phyloP scores from a whole-genome alignment of 2,888 invertebrate species.

The Tinea pellionella region DNA sequence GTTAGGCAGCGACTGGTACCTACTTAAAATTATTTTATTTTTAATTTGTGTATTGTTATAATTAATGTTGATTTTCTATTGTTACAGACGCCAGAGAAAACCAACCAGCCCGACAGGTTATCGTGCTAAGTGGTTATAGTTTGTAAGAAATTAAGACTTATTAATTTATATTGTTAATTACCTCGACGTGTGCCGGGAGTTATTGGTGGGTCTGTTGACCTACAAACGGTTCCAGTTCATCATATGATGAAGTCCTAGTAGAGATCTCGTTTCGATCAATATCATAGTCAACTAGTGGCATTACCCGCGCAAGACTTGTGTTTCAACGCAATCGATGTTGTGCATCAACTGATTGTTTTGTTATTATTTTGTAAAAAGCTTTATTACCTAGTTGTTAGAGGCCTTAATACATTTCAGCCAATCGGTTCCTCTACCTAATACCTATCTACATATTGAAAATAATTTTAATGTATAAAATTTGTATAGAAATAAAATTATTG shows the following conservation, averaged over 20 bases:
- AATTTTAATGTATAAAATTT: neutral
- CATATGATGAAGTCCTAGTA: constrained; percentile 63
- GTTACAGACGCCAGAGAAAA: constrained; percentile 75
- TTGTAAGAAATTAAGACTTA: constrained; percentile 36
- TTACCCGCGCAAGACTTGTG: constrained; percentile 58
- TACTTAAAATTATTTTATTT: too few species aligned
- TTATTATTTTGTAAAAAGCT: constrained; percentile 65
- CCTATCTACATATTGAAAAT: neutral
- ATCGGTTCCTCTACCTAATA: neutral
- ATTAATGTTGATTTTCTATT: constrained; percentile 25
- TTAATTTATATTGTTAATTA: constrained; percentile 49
- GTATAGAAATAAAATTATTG: constrained; percentile 2
- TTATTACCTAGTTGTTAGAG: constrained; percentile 47
- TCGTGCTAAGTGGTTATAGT: constrained; percentile 50
- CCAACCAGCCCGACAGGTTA: constrained; percentile 70
- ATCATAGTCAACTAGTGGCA: constrained; percentile 57
- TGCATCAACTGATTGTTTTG: constrained; percentile 44
- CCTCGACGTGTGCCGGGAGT: constrained; percentile 33
- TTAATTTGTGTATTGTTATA: too few species aligned
- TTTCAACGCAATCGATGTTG: constrained; percentile 55
- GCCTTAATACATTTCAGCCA: constrained; percentile 31
- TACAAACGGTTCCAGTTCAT: constrained; percentile 50
- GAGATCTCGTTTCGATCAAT: constrained; percentile 69
- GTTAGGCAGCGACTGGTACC: too few species aligned
- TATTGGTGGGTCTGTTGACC: constrained; percentile 21